A percentile compares a stretch with the other conserved stretches of the same genome.
Evolutionary conservation across 2,797 vertebrate species (phyloP).

Genomic region (Antennarius maculatus): DNA sequence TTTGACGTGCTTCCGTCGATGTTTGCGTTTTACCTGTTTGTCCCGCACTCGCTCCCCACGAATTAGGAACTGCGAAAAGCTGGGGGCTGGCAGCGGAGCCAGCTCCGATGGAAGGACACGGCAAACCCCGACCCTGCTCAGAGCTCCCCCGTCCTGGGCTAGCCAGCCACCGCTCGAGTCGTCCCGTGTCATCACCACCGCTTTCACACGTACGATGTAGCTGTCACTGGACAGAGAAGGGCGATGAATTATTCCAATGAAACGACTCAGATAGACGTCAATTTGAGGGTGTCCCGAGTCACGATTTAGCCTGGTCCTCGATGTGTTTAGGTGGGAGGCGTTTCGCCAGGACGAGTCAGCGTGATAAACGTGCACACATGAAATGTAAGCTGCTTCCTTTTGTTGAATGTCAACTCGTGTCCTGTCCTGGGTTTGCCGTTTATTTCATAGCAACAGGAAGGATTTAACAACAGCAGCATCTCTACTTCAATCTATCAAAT

Average conservation of each 20-base stretch:
- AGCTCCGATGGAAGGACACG: conserved; percentile 90
- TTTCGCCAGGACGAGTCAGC: conserved; percentile 48
- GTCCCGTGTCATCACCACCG: conserved; percentile 99
- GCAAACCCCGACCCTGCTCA: conserved; percentile 96
- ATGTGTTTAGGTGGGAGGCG: conserved; percentile 71
- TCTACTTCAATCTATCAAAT: too few species aligned
- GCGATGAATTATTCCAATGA: not conserved
- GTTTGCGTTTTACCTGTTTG: conserved; percentile 87
- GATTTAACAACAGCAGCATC: too few species aligned
- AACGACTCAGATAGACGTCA: not conserved
- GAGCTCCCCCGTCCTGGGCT: conserved; percentile 96
- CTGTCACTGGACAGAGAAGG: conserved; percentile 89
- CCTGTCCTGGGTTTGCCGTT: too few species aligned
- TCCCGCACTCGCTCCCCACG: conserved; percentile 96
- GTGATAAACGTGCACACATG: not conserved
- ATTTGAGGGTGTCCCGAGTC: conserved; percentile 78
- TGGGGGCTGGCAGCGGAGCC: conserved; percentile 54
- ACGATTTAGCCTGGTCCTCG: conserved; percentile 70
- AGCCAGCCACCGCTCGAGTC: conserved; percentile 99
- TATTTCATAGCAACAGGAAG: too few species aligned
- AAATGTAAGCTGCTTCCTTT: too few species aligned
- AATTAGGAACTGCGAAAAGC: conserved; percentile 91
- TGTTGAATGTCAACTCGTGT: too few species aligned
- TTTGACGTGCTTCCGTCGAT: fast-evolving
- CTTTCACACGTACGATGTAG: conserved; percentile 99